Percentiles rank a stretch among this genome's conserved stretches.
Conservation (phyloP, 2,113 vertebrate species). For the Pungitius pungitius region DNA sequence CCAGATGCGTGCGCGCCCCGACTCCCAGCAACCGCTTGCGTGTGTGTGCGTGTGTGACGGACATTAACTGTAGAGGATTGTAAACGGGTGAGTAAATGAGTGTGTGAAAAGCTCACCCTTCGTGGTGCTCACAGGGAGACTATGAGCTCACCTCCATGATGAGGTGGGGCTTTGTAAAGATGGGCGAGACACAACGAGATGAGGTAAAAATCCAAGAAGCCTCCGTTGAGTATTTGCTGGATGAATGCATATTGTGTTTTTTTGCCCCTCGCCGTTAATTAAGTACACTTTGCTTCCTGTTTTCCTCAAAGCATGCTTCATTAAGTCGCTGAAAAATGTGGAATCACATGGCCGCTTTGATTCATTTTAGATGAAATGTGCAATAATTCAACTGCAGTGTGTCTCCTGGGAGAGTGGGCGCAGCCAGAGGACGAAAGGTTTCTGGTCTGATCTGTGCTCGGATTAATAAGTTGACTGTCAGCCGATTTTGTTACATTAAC, state of each 20-base stretch:
- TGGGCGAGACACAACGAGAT: neutral
- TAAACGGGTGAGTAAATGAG: neutral
- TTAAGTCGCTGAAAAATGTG: slow-evolving; percentile 32
- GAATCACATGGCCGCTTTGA: slow-evolving; percentile 37
- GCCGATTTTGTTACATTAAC: slow-evolving; percentile 74
- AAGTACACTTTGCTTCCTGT: slow-evolving; percentile 28
- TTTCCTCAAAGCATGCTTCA: too few relatives aligned
- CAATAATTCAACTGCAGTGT: slow-evolving; percentile 60
- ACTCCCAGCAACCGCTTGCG: slow-evolving; percentile 19
- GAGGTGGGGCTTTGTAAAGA: neutral
- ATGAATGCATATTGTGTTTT: slow-evolving; percentile 24
- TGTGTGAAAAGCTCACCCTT: slow-evolving; percentile 16
- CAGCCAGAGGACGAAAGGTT: slow-evolving; percentile 23
- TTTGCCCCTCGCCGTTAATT: slow-evolving; percentile 47
- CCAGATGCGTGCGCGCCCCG: slow-evolving; percentile 36
- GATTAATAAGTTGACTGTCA: slow-evolving; percentile 32
- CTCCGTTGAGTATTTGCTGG: neutral
- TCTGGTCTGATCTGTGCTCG: slow-evolving; percentile 31
- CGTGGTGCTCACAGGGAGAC: slow-evolving; percentile 31
- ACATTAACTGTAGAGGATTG: slow-evolving; percentile 16
- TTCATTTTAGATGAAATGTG: slow-evolving; percentile 59
- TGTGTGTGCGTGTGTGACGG: neutral
- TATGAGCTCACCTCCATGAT: neutral
- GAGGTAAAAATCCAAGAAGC: neutral
- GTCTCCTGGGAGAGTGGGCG: slow-evolving; percentile 29